Evolutionary conservation across 1,140 invertebrate species (phyloP), one percentile per base, ranked within the genome.

Genomic region (Drosophila sturtevanti): DNA sequence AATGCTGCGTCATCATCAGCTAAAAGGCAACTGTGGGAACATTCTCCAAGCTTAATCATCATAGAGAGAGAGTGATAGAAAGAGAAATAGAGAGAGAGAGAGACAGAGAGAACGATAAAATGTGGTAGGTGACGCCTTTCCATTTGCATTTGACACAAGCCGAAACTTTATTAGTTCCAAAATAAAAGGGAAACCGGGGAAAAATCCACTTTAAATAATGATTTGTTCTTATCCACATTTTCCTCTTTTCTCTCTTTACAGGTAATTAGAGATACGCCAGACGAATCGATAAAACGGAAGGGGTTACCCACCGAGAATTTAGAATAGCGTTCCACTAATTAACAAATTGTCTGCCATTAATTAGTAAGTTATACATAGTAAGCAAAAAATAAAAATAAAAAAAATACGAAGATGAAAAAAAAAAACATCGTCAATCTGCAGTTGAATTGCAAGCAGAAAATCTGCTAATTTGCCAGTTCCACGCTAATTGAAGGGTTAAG

Each of bases 311-410:
- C 44, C 44, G 4, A 44, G 55, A 62, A 31, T 5, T 9, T 3
- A 18, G 16, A 48, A 1, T 60, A 60, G 66, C 60, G 73, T 77
- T 60, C 61, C 56, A 37, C 74, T 78, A 78, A 78, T 78, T 78
- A 77, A 77, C 74, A 78, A 77, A 78, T 78, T 72, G 75, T 78
- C 75, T 77, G 74, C 73, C 66, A 78, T 78, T 78, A 78, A 78
- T 78, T 77, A 78, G 75, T 78, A 77, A 77, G 75, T 78, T 78
- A 78, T 76, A 76, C n/a, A n/a, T 59, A 76, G 74, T 38, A 44
- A n/a, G 24, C 21, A 48, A 24, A 16, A 38, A 48, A n/a, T n/a
- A 27, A 27, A 55, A 18, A 44, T 58, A 37, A 35, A 34, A 16
- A 6, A 7, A 18, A 14, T 2, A 12, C 10, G 22, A 24, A 24